Conservation (phyloP, 1,140 invertebrate genomes). For the Panagrolaimus sp. region DNA sequence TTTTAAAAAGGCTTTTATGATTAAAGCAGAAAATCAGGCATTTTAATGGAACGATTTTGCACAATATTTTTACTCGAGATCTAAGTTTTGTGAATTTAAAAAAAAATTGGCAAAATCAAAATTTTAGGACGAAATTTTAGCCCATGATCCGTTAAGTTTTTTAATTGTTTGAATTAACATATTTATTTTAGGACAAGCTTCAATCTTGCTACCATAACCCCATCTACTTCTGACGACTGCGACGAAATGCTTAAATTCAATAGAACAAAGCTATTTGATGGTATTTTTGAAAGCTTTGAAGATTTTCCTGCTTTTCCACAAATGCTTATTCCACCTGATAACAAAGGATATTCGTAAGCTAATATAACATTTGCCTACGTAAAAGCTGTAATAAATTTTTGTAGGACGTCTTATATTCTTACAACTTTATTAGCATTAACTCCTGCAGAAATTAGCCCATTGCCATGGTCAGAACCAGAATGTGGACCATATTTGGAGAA, state of each 20-base stretch:
- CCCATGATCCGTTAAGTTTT: too few species aligned
- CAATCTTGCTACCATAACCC: not conserved
- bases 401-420: not conserved
- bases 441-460: not conserved
- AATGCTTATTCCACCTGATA: constrained; percentile 1
- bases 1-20: too few species aligned
- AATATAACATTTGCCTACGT: not conserved
- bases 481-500: not conserved
- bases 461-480: not conserved
- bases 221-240: not conserved
- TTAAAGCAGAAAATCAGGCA: too few species aligned
- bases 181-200: not conserved
- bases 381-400: not conserved
- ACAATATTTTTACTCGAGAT: too few species aligned
- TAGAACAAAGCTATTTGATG: not conserved
- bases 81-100: too few species aligned
- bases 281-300: not conserved
- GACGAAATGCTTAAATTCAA: not conserved
- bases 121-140: not conserved
- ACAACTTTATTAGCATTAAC: not conserved
- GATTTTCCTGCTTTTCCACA: constrained; percentile 1
- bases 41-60: too few species aligned
- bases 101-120: too few species aligned
- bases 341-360: constrained; percentile 4
- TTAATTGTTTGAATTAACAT: too few species aligned